A percentile compares a stretch with the other conserved stretches of the same genome.
phyloP scores from a whole-genome alignment of 2,113 vertebrate species.

The mouse (Mus musculus) region DNA sequence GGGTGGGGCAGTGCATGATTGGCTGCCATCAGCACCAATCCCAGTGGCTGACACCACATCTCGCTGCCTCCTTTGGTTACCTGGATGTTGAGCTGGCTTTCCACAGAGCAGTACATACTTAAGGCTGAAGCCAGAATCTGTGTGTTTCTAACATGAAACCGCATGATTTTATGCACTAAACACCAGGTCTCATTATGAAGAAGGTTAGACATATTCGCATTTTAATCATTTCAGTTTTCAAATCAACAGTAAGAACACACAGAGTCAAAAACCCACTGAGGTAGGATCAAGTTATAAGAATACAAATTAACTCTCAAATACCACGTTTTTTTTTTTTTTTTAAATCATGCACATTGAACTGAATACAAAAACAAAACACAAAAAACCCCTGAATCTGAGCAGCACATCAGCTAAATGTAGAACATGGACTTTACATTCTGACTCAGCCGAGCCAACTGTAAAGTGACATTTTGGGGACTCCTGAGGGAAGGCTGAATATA shows the following conservation, averaged over 20 bases:
- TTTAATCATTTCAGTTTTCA: constrained; percentile 31
- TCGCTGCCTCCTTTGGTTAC: too few species aligned
- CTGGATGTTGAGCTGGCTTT: too few species aligned
- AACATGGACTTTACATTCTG: not conserved
- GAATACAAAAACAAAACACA: constrained; percentile 26
- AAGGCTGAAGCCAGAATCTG: not conserved
- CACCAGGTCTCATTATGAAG: not conserved
- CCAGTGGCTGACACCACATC: too few species aligned
- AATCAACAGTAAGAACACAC: not conserved
- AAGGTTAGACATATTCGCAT: not conserved
- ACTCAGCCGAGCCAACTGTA: not conserved
- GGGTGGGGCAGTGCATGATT: too few species aligned
- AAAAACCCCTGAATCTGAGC: not conserved
- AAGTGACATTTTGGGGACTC: constrained; percentile 45
- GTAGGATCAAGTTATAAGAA: not conserved
- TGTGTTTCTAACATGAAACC: not conserved
- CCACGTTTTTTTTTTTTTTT: not conserved
- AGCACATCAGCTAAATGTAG: not conserved
- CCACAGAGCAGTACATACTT: not conserved
- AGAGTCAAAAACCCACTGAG: not conserved
- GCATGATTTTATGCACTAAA: constrained; percentile 28
- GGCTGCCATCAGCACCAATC: too few species aligned
- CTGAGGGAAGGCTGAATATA: constrained; percentile 1
- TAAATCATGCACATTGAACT: not conserved
- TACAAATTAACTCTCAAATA: constrained; percentile 16